Percentiles rank a stretch among this genome's conserved stretches.
Evolutionary conservation across 1,140 invertebrate species (phyloP).

Genomic region (Drosophila lowei): DNA sequence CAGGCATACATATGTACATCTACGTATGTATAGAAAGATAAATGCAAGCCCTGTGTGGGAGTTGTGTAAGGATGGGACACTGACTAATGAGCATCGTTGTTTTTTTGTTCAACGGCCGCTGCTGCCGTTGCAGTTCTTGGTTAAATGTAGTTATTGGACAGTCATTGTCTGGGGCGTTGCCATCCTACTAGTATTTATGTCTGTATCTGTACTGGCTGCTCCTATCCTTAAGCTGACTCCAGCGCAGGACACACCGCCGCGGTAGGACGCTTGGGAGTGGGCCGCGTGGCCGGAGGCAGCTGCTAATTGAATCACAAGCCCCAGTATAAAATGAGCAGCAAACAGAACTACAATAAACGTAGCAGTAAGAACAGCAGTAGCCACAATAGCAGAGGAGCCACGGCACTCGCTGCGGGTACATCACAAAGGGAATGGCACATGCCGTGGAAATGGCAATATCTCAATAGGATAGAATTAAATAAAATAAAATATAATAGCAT

Average conservation of each 20-base stretch:
- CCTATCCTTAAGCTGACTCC: slow-evolving; percentile 26
- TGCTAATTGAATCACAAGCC: slow-evolving; percentile 56
- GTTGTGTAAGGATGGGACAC: not conserved
- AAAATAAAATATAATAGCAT: too few species aligned
- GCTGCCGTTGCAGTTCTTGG: slow-evolving; percentile 27
- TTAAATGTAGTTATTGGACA: not conserved
- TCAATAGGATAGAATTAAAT: too few species aligned
- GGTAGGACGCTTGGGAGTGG: too few species aligned
- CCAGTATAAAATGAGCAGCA: slow-evolving; percentile 42
- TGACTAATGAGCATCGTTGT: too few species aligned
- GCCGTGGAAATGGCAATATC: too few species aligned
- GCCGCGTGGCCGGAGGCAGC: slow-evolving; percentile 5
- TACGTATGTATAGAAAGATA: not conserved
- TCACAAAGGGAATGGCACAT: too few species aligned
- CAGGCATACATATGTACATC: not conserved
- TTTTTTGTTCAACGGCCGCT: too few species aligned
- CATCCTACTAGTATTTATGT: not conserved
- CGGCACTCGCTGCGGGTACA: too few species aligned
- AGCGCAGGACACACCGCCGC: slow-evolving; percentile 14
- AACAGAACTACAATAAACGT: slow-evolving; percentile 12
- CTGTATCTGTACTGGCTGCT: slow-evolving; percentile 12
- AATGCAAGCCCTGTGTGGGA: not conserved
- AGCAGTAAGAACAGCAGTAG: not conserved
- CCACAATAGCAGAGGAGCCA: not conserved
- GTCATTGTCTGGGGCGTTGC: slow-evolving; percentile 23